Evolutionary conservation across 2,888 invertebrate genomes (phyloP).

Genomic region (Clistopyga incitator): DNA sequence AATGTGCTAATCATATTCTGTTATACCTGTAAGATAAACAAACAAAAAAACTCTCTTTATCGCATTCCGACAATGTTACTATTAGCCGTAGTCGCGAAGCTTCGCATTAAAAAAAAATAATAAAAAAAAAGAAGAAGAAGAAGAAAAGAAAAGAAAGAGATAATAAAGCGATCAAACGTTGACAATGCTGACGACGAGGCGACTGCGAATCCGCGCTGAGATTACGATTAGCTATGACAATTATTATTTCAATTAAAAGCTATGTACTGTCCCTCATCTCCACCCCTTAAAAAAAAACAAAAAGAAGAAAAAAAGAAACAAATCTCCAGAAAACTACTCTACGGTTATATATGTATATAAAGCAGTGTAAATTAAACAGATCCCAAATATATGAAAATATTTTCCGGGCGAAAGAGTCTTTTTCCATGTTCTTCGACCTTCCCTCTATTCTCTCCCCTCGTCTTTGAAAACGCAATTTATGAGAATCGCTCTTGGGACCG

Average conservation of each 20-base stretch:
- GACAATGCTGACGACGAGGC: conserved; percentile 39
- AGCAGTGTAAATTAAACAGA: conserved; percentile 78
- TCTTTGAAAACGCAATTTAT: conserved; percentile 52
- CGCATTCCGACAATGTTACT: conserved; percentile 70
- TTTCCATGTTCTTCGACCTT: conserved; percentile 36
- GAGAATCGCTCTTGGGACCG: conserved; percentile 53
- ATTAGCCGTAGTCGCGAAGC: conserved; percentile 63
- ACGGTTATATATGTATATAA: conserved; percentile 76
- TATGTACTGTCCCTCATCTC: conserved; percentile 49
- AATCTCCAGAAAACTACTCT: conserved; percentile 55
- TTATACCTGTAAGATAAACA: conserved; percentile 70
- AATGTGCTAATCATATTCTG: conserved; percentile 66
- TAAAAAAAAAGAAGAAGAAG: conserved; percentile 29
- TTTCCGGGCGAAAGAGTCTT: conserved; percentile 78
- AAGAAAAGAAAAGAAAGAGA: background rate
- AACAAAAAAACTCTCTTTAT: conserved; percentile 54
- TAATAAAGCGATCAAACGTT: conserved; percentile 3
- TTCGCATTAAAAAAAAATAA: conserved; percentile 57
- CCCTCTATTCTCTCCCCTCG: conserved; percentile 1
- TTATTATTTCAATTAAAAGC: conserved; percentile 52
- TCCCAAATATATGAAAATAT: conserved; percentile 82
- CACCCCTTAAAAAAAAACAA: too few relatives aligned
- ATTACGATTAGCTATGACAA: conserved; percentile 50
- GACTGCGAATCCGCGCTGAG: conserved; percentile 48
- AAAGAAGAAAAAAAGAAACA: conserved; percentile 19